Base-by-base conservation (phyloP, 1,140 invertebrate genomes). In the Philotrypesis tridentata region DNA sequence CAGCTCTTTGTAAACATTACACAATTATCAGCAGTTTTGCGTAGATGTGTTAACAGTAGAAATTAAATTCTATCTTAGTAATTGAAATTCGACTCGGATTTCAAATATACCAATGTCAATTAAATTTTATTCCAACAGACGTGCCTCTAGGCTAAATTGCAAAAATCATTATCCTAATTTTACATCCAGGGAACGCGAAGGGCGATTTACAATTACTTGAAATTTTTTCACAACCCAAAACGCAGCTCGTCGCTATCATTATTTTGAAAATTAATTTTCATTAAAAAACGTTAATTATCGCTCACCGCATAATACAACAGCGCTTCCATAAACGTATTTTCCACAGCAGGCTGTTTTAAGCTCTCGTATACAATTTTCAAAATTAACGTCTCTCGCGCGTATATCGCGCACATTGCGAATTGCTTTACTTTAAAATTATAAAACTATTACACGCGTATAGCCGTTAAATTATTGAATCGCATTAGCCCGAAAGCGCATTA, bases 271-370 rank as follows among this genome's bases (percentile, higher is more conserved):
- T 77, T 11, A 77, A 77, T 77, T 65, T 68, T 67, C 61, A 21
- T 43, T 77, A 77, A 77, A 77, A 67, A 77, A 77, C 37, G 23
- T 77, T 67, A 48, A 77, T 77, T 77, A 77, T 43, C 63, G 61
- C 48, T 43, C 37, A 29, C n/a, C 23, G 60, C 40, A 33, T 74
- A 63, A 63, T 75, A 63, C 27, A 27, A n/a, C 21, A 12, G 11
- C 43, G 14, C 17, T 17, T 21, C 40, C 27, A 73, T 73, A 33
- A 75, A 63, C 55, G n/a, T 25, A 75, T 63, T 63, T 75, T 6
- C 60, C 29, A 7, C 17, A 1, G 31, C 21, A 9, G 29, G 73
- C 21, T 14, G 31, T 63, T 74, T 60, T 60, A 55, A 63, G 73
- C 73, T 63, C 63, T 63, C 60, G 9, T 63, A 61, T 12, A 9